Evolutionary conservation across 1,140 invertebrate genomes (phyloP), one percentile per base, ranked within the genome.

Genomic region (Pollicipes pollicipes): DNA sequence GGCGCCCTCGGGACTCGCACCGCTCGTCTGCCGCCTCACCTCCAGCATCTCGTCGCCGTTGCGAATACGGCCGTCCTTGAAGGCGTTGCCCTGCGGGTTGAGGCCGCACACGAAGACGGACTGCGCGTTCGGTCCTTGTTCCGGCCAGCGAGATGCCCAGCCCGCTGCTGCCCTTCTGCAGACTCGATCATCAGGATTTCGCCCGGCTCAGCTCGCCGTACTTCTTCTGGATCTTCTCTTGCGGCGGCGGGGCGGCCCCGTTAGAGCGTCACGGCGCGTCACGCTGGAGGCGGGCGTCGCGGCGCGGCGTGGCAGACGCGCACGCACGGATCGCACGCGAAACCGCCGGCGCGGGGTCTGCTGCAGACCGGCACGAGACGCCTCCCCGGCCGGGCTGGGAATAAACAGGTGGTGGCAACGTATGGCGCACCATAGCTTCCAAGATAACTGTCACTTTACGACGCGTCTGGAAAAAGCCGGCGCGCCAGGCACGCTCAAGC

Each of bases 11-110:
- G 6, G 35, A 35, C 6, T 35, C 21, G 68, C 8, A 32, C 24
- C 24, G 37, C 31, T 26, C 68, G 17, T 21, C 24, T 21, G 37
- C 0, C 26, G 21, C 24, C 68, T 35, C 77, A 95, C 93, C 85
- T 98, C 95, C 21, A 98, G 82, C 73, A 99, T 89, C 80, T 98
- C 95, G 79, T 99, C 97, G 0, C 95, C 96, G 32, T 97, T 86
- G 77, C 87, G 83, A 3, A 99, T 85, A 13, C 87, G 83, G 6
- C 88, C 88, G 32, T 88, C 86, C 72, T 86, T 86, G 70, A 80
- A 85, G 45, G 93, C 89, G 0, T 87, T 82, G 29, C 95, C 94
- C 0, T 88, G 88, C 0, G 94, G 91, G 81, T 97, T 89, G 27
- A 99, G 84, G 13, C 94, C 96, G 75, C 93, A 95, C 37, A 99